Conservation (phyloP, 2,797 vertebrate genomes). For the Pseudochirops cupreus region DNA sequence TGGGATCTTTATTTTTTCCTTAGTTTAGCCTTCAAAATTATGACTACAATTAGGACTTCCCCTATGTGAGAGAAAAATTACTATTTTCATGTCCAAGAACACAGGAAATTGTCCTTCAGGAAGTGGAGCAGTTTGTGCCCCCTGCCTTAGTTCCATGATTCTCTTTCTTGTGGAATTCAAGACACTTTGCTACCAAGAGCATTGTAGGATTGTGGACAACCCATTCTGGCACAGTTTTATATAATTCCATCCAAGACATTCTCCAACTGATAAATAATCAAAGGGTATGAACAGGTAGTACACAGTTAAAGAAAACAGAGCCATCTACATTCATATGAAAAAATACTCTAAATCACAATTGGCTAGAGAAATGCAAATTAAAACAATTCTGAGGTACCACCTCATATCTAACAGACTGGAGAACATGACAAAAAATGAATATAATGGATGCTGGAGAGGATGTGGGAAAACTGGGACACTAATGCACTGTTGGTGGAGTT, state of each 20-base stretch:
- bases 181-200: not conserved
- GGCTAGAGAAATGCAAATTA: too few species aligned
- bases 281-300: too few species aligned
- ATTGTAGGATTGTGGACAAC: not conserved
- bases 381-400: too few species aligned
- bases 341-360: too few species aligned
- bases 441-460: too few species aligned
- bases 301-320: too few species aligned
- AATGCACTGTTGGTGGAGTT: too few species aligned
- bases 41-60: not conserved
- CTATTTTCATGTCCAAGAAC: not conserved
- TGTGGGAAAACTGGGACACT: too few species aligned
- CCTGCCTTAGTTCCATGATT: not conserved
- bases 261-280: too few species aligned
- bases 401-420: too few species aligned
- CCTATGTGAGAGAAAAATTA: not conserved
- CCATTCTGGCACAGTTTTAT: not conserved
- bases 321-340: too few species aligned
- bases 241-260: not conserved
- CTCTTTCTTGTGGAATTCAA: not conserved
- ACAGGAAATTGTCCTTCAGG: not conserved
- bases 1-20: not conserved
- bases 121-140: not conserved
- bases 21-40: not conserved
- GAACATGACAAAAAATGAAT: too few species aligned